These are phyloP conservation scores for Bombus waltoni DNA, from an alignment of 1,140 invertebrate genomes.

Conservation along the genomic window DNA sequence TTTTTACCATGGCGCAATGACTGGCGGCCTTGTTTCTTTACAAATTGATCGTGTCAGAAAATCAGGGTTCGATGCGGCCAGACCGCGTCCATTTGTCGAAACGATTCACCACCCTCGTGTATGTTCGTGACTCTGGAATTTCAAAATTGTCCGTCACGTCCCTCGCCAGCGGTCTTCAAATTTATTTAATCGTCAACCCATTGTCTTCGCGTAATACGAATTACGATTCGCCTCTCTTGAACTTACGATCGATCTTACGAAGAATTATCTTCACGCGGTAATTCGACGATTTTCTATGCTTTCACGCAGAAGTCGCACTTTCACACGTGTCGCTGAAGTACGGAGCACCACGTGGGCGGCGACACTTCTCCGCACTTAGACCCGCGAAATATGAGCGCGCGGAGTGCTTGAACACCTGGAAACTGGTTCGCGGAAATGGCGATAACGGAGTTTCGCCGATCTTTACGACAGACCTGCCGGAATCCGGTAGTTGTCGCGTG, in stretches of 20 bases:
- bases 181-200: too few relatives aligned
- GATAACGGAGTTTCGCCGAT: constrained; percentile 30
- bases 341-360: constrained; percentile 56
- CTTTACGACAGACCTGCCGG: constrained; percentile 7
- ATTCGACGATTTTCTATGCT: constrained; percentile 22
- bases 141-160: too few relatives aligned
- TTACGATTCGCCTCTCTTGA: too few relatives aligned
- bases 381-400: constrained; percentile 28
- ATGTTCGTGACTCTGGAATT: neutral
- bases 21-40: constrained; percentile 60
- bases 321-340: constrained; percentile 62
- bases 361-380: constrained; percentile 53
- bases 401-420: constrained; percentile 18
- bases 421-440: constrained; percentile 41
- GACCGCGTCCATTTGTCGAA: constrained; percentile 47
- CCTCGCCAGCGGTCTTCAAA: too few relatives aligned
- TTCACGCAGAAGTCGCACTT: constrained; percentile 38
- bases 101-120: neutral
- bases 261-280: constrained; percentile 7
- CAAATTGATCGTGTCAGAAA: constrained; percentile 68
- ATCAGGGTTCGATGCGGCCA: constrained; percentile 20
- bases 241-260: neutral
- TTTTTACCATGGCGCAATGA: constrained; percentile 56
- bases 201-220: too few relatives aligned
- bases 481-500: neutral